Evolutionary conservation across 2,113 vertebrate species (phyloP).

Genomic region (Elephantulus edwardii): DNA sequence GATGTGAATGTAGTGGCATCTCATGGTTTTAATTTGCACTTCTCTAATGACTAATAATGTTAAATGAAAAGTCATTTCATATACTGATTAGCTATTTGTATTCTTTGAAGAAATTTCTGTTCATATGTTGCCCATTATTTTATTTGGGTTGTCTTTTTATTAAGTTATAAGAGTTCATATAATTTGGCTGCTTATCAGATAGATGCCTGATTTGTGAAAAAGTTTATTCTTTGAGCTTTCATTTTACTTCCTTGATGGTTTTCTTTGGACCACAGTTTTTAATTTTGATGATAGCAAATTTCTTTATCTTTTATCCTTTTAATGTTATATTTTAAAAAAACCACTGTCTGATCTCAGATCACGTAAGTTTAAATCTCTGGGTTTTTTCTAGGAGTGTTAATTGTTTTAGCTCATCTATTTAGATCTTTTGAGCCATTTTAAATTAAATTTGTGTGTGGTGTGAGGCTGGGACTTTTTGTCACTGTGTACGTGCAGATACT

Average conservation of each 20-base stretch:
- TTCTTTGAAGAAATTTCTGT: not conserved
- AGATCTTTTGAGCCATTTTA: not conserved
- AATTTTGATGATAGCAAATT: not conserved
- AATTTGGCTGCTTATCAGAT: not conserved
- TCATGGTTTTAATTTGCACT: not conserved
- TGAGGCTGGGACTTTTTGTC: not conserved
- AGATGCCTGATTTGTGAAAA: not conserved
- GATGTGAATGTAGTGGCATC: not conserved
- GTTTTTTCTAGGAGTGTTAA: slow-evolving; percentile 16
- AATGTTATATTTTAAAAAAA: not conserved
- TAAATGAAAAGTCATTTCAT: not conserved
- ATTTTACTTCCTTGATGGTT: not conserved
- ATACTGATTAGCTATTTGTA: not conserved
- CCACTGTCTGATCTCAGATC: not conserved
- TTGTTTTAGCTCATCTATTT: not conserved
- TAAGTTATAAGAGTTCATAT: not conserved
- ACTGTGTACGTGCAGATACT: not conserved
- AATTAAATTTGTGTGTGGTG: not conserved
- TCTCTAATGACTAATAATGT: not conserved
- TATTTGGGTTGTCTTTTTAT: not conserved
- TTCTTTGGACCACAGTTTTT: not conserved
- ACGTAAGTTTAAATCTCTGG: not conserved
- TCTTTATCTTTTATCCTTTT: not conserved
- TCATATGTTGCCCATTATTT: slow-evolving; percentile 4
- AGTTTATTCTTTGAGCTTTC: not conserved